Base-by-base conservation (phyloP, 2,888 invertebrate species). In the Pterobdella sp. region DNA sequence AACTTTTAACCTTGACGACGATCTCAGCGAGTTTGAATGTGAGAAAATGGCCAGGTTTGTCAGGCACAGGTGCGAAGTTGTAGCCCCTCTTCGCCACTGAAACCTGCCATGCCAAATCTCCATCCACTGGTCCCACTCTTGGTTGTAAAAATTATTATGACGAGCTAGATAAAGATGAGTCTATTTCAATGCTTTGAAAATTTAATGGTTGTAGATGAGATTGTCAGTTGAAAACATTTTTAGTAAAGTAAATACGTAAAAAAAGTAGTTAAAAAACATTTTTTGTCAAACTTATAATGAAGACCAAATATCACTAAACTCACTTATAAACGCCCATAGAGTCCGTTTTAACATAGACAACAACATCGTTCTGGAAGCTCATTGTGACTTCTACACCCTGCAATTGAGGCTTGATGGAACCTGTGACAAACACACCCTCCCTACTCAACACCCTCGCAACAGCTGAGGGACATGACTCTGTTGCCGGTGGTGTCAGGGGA, bases 21-120 rank as follows among this genome's bases (percentile, higher is more conserved):
- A 85, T 80, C 85, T 94, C 92, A 0, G 94, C 94, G 72, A 97
- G 86, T 83, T 94, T 94, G 81, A 91, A 90, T 0, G 94, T 94
- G 36, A 85, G 85, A 79, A 96, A 93, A 75, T 89, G 85, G 0
- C 91, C 90, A 37, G 85, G 82, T 7, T 86, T 86, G 80, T 90
- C 88, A 1, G 73, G 78, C 10, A 88, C 88, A 3, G 89, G 88
- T 1, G 88, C 87, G 79, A 96, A 88, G 68, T 92, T 88, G 82
- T 92, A 96, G 0, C 94, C 94, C 76, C 92, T 90, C 84, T 92
- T 93, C 79, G 89, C 88, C 0, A 94, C 95, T 0, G 84, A 83
- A 1, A 95, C 87, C 68, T 86, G 86, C 82, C 92, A 92, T 68
- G 87, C 84, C 74, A 88, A 85, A 35, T 88, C 87, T 72, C 89